Evolutionary conservation across 2,797 vertebrate genomes (phyloP).

Genomic region (Myripristis murdjan): DNA sequence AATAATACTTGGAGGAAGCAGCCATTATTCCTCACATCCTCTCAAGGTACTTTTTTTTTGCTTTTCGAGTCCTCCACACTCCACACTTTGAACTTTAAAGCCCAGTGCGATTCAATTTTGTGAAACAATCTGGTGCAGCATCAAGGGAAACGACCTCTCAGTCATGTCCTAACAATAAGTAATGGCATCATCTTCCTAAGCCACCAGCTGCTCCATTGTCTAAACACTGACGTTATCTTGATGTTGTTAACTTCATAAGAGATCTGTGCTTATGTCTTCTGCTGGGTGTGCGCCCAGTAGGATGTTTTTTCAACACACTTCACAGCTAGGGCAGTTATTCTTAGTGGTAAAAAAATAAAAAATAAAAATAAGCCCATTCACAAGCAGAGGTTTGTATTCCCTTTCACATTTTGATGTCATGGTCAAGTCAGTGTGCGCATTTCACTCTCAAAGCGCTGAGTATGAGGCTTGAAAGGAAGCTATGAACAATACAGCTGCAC

Average conservation of each 20-base stretch:
- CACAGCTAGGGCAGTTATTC: background rate
- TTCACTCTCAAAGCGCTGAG: background rate
- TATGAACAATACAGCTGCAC: background rate
- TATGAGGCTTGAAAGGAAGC: constrained; percentile 17
- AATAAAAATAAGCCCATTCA: background rate
- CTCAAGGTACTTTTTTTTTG: constrained; percentile 44
- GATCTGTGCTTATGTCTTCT: constrained; percentile 30
- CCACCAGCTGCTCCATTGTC: constrained; percentile 66
- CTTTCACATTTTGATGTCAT: constrained; percentile 2
- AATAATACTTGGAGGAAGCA: constrained; percentile 75
- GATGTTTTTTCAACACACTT: constrained; percentile 31
- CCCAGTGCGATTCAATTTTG: constrained; percentile 31
- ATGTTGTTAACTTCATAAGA: constrained; percentile 25
- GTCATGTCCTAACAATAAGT: constrained; percentile 51
- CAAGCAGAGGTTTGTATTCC: constrained; percentile 26
- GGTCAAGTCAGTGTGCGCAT: background rate
- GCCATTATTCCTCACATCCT: constrained; percentile 78
- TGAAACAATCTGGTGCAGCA: constrained; percentile 48
- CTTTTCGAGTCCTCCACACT: constrained; percentile 34
- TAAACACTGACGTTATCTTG: constrained; percentile 16
- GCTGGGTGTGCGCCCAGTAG: background rate
- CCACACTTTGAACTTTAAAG: constrained; percentile 66
- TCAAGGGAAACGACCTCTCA: constrained; percentile 53
- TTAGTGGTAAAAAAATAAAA: too few species aligned
- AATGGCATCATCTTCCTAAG: constrained; percentile 64